Evolutionary conservation across 2,113 vertebrate genomes (phyloP).

Genomic region (Prietella phreatophila): DNA sequence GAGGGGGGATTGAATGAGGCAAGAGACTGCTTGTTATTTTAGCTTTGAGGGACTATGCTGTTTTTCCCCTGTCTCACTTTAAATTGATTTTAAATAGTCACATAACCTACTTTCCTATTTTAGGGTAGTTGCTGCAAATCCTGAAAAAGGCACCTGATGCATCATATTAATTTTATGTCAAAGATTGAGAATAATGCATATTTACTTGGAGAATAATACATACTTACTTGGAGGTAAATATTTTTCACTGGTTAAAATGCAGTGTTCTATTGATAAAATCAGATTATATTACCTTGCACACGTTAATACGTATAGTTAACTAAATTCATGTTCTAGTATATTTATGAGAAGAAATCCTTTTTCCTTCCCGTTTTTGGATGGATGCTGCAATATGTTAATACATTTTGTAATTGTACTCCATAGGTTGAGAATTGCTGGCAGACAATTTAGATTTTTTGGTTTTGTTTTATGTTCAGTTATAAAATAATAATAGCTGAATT

Average conservation of each 20-base stretch:
- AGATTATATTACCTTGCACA: conserved; percentile 55
- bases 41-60: neutral
- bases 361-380: conserved; percentile 15
- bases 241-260: conserved; percentile 57
- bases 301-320: conserved; percentile 65
- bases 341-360: conserved; percentile 42
- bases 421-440: conserved; percentile 54
- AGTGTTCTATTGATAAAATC: conserved; percentile 53
- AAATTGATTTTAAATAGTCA: neutral
- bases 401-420: conserved; percentile 20
- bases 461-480: conserved; percentile 56
- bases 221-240: conserved; percentile 58
- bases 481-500: conserved; percentile 20
- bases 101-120: neutral
- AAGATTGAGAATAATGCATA: neutral
- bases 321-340: conserved; percentile 55
- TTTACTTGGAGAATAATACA: conserved; percentile 36
- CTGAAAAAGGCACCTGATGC: conserved; percentile 12
- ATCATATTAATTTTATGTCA: neutral
- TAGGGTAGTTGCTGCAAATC: conserved; percentile 6
- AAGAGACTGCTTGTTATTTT: neutral
- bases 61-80: neutral
- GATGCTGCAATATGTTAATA: conserved; percentile 56
- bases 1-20: neutral
- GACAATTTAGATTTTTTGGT: neutral